These are phyloP conservation scores for Oscheius sp. DNA, from an alignment of 2,888 invertebrate genomes.

Conservation along the genomic window DNA sequence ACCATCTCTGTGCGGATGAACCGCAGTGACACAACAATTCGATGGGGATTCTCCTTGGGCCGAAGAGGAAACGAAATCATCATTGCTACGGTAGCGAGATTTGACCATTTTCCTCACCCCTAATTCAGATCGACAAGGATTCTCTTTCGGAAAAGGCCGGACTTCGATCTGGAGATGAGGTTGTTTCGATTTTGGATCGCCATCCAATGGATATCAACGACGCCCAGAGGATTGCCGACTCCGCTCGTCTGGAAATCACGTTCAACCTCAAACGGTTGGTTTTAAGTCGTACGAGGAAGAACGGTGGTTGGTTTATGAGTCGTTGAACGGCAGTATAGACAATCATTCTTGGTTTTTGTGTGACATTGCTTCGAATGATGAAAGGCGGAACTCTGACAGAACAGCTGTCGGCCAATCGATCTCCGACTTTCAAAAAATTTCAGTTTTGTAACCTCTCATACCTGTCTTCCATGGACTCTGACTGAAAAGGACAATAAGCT, in stretches of 20 bases:
- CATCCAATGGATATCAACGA: conserved; percentile 36
- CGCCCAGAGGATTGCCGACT: conserved; percentile 40
- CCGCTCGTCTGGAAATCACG: conserved; percentile 42
- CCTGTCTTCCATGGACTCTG: conserved; percentile 56
- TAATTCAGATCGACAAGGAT: conserved; percentile 56
- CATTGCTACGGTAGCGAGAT: conserved; percentile 33
- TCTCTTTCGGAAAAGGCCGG: conserved; percentile 64
- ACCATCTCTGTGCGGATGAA: conserved; percentile 64
- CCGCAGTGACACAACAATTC: conserved; percentile 59
- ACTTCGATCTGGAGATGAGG: conserved; percentile 45
- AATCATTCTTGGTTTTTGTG: conserved; percentile 14
- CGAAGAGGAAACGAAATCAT: conserved; percentile 47
- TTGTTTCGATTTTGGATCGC: conserved; percentile 25
- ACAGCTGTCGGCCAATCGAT: not conserved
- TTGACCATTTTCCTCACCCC: no score
- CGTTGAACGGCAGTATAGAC: not conserved
- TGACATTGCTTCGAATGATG: conserved; percentile 11
- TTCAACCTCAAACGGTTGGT: conserved; percentile 45
- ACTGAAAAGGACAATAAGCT: conserved; percentile 59
- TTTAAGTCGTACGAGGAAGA: not conserved
- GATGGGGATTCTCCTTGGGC: conserved; percentile 60
- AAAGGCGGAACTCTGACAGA: conserved; percentile 14
- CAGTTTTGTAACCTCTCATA: conserved; percentile 53
- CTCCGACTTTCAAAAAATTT: not conserved
- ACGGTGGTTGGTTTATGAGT: not conserved